Percentiles rank a stretch among this genome's conserved stretches.
Conservation (phyloP, 53 echinoderm and acorn worm species). For the Zoroaster sp. region DNA sequence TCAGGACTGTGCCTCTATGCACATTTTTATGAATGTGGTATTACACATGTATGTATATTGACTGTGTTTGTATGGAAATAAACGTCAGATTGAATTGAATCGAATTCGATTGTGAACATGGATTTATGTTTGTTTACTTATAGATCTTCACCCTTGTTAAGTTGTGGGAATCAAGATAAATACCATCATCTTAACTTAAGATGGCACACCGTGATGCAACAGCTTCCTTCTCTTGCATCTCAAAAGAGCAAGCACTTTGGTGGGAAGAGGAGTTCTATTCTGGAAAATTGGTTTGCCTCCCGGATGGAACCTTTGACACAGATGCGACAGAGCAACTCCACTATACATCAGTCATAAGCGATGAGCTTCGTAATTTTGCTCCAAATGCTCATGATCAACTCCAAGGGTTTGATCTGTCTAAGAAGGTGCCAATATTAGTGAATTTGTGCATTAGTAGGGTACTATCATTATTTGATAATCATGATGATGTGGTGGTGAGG, state of each 20-base stretch:
- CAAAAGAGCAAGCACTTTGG: neutral
- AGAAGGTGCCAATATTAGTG: neutral
- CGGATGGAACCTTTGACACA: neutral
- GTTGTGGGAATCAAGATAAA: no score
- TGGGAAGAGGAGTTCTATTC: constrained; percentile 28
- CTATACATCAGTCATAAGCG: neutral
- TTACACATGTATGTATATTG: no score
- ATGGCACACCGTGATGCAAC: neutral
- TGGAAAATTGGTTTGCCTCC: constrained; percentile 3
- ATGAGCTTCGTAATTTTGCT: neutral
- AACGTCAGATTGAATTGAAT: no score
- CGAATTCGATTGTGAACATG: no score
- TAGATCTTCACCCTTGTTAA: no score
- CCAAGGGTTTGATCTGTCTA: neutral
- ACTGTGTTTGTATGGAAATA: no score
- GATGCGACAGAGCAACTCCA: neutral
- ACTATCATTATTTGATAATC: neutral
- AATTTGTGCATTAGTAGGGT: neutral
- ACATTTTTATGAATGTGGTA: no score
- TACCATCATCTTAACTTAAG: neutral
- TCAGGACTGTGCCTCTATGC: no score
- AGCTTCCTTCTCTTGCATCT: neutral
- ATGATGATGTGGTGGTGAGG: neutral
- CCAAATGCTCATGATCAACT: neutral
- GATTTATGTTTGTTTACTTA: no score